Evolutionary conservation across 2,797 vertebrate species (phyloP).

Genomic region (Falco peregrinus): DNA sequence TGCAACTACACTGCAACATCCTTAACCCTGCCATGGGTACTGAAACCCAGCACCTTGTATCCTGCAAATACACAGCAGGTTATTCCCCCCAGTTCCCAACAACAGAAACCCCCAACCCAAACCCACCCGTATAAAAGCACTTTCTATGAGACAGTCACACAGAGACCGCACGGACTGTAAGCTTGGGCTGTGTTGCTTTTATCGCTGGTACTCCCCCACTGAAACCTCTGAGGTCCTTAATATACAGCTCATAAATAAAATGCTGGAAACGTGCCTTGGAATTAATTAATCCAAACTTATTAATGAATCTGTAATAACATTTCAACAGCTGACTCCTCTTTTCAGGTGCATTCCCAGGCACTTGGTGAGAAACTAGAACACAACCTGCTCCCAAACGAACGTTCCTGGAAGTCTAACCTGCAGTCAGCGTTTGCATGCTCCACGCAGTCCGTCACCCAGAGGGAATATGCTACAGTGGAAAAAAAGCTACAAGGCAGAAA

Average conservation of each 20-base stretch:
- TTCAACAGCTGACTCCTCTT: slow-evolving; percentile 13
- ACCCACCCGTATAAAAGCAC: neutral
- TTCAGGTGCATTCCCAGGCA: neutral
- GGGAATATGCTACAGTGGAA: neutral
- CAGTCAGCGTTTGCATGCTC: neutral
- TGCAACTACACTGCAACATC: neutral
- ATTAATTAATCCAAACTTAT: slow-evolving; percentile 24
- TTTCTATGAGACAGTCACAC: neutral
- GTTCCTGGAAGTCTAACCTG: neutral
- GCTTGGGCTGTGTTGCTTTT: neutral
- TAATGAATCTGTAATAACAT: slow-evolving; percentile 16
- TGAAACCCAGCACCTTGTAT: neutral
- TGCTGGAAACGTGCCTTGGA: neutral
- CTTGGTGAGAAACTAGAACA: neutral
- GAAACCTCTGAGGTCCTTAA: slow-evolving; percentile 25
- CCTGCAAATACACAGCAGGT: neutral
- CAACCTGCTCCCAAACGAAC: neutral
- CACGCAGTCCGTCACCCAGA: neutral
- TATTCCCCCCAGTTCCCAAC: neutral
- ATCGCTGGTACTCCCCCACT: neutral
- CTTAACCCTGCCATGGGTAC: neutral
- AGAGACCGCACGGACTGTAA: neutral
- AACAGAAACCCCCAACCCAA: neutral
- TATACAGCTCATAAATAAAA: slow-evolving; percentile 49
- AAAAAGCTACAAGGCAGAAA: neutral